These are phyloP conservation scores for Rhyzopertha dominica DNA, from an alignment of 1,140 invertebrate species.

Conservation along the genomic window DNA sequence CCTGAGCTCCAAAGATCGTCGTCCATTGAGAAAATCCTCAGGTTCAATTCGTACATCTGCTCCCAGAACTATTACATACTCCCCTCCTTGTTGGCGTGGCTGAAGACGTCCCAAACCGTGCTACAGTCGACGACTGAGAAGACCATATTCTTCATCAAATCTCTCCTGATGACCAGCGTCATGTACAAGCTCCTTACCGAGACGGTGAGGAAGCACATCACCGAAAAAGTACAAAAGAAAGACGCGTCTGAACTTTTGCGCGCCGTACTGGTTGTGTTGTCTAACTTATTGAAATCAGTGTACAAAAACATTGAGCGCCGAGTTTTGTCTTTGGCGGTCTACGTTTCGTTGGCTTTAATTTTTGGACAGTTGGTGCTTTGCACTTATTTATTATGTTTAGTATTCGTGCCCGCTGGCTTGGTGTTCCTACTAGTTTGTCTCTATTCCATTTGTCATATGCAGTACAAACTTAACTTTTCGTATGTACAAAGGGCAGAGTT, in stretches of 20 bases:
- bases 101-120: conserved; percentile 30
- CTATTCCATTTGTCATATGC: conserved; percentile 8
- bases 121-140: conserved; percentile 28
- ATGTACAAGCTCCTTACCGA: conserved; percentile 17
- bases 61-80: conserved; percentile 36
- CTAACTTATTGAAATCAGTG: not conserved
- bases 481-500: too few species aligned
- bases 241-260: conserved; percentile 7
- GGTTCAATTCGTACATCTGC: conserved; percentile 39
- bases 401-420: conserved; percentile 18
- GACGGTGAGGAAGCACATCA: not conserved
- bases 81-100: conserved; percentile 35
- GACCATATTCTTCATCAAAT: conserved; percentile 29
- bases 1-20: conserved; percentile 24
- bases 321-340: conserved; percentile 13
- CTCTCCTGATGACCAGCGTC: conserved; percentile 23
- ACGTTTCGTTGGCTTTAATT: conserved; percentile 15
- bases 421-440: conserved; percentile 15
- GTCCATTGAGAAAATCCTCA: conserved; percentile 36
- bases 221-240: conserved; percentile 5
- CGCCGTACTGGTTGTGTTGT: conserved; percentile 1
- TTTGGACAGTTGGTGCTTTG: conserved; percentile 17
- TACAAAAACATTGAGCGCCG: conserved; percentile 1
- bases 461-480: conserved; percentile 12
- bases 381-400: conserved; percentile 9